Percentiles rank a stretch among this genome's conserved stretches.
Conservation (phyloP, 2,888 invertebrate species). For the Meloe dianella region DNA sequence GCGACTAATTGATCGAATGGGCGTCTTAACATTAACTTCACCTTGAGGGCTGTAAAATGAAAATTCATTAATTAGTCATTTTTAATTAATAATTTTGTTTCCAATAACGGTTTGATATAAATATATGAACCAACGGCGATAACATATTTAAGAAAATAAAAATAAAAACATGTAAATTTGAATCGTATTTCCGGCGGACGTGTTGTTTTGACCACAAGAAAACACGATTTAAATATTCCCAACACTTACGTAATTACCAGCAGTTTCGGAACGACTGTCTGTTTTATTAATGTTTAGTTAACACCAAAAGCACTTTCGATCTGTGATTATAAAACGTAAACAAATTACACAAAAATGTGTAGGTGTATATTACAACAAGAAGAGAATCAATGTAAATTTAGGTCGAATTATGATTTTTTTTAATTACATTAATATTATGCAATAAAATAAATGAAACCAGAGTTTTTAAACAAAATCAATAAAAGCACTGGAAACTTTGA, state of each 20-base stretch:
- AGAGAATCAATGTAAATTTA: not conserved
- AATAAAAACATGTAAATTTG: not conserved
- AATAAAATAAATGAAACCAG: not conserved
- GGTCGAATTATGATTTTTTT: not conserved
- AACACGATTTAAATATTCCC: constrained; percentile 1
- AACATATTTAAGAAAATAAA: not conserved
- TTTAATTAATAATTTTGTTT: not conserved
- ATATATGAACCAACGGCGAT: constrained; percentile 19
- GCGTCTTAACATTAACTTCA: constrained; percentile 93
- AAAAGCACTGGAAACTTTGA: constrained; percentile 15
- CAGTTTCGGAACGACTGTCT: constrained; percentile 14
- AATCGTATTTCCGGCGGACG: constrained; percentile 2
- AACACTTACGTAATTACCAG: constrained; percentile 18
- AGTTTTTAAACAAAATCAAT: not conserved
- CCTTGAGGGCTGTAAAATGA: constrained; percentile 86
- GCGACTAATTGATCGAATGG: constrained; percentile 95
- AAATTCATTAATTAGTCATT: not conserved
- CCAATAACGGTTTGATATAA: not conserved
- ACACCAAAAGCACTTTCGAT: constrained; percentile 32
- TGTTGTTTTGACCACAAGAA: constrained; percentile 9
- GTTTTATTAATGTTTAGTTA: constrained; percentile 27
- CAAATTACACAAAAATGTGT: constrained; percentile 22
- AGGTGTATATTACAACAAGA: constrained; percentile 23
- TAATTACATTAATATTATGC: not conserved
- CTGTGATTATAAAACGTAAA: constrained; percentile 27